Evolutionary conservation across 1,140 invertebrate species (phyloP), one percentile per base, ranked within the genome.

Genomic region (Zaprionus ghesquierei): DNA sequence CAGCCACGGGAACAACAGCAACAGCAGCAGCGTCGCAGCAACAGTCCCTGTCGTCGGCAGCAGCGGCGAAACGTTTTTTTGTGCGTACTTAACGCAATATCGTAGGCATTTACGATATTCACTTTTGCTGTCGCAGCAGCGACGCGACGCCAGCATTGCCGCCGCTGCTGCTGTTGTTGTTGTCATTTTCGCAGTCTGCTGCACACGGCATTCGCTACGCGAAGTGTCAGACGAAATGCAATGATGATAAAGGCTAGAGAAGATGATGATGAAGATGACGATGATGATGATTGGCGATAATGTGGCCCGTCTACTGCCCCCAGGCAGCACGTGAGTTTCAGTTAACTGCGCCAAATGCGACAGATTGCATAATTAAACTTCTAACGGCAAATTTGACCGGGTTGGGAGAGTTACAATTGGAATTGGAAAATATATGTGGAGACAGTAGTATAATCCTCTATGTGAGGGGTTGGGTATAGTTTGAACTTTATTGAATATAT

Each of bases 71-170:
- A 53, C 59, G 59, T 44, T 55, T 69, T 46, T 38, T 38, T 13
- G 18, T 6, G 8, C 20, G 25, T 35, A 33, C 33, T 35, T n/a
- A 12, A 51, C 60, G 54, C 44, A 38, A 33, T 73, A 73, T 69
- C 70, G 70, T 73, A 73, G 60, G 23, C 25, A 49, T 46, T 61
- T 73, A 73, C 70, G 70, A 69, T 73, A 73, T 69, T 69, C 70
- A 20, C 18, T 3, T 12, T 4, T 9, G 44, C 15, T 63, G 58
- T 23, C 25, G 59, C 31, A 41, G 66, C 12, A 13, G n/a, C 38
- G 38, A 8, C 38, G 6, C n/a, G n/a, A 6, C n/a, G 1, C 1
- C 15, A 3, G 51, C 41, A 56, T 27, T 41, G 25, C 49, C 50
- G 31, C 18, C 23, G 31, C n/a, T 51, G 15, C 44, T 46, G 20